A percentile compares a stretch with the other conserved stretches of the same genome.
These are phyloP conservation scores for Muscina levida DNA, from an alignment of 2,888 invertebrate species.

Conservation along the genomic window DNA sequence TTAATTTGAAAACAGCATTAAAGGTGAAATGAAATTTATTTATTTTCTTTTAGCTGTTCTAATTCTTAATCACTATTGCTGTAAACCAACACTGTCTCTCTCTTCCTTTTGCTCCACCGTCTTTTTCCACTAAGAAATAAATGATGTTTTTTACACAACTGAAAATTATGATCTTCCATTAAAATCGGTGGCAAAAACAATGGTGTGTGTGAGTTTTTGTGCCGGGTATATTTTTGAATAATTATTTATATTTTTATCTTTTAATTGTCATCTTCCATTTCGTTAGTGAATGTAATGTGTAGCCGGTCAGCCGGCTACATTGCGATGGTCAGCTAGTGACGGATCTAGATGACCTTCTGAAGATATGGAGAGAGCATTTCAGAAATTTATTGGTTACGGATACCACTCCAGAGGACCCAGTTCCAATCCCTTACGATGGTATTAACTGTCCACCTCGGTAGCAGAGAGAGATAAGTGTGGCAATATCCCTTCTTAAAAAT, in stretches of 20 bases:
- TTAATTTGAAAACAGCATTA: conserved; percentile 50
- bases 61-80: not conserved
- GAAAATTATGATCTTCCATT: conserved; percentile 31
- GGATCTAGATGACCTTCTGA: too few relatives aligned
- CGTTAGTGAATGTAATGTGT: conserved; percentile 9
- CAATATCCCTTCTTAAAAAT: too few relatives aligned
- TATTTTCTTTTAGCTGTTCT: not conserved
- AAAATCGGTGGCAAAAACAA: not conserved
- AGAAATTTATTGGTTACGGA: too few relatives aligned
- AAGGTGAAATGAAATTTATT: conserved; percentile 36
- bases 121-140: not conserved
- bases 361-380: too few relatives aligned
- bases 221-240: conserved; percentile 15
- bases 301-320: too few relatives aligned
- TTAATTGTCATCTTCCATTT: conserved; percentile 41
- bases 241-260: conserved; percentile 34
- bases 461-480: too few relatives aligned
- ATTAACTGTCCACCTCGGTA: too few relatives aligned
- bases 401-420: too few relatives aligned
- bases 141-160: conserved; percentile 9
- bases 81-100: not conserved
- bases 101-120: not conserved
- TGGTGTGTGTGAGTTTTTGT: too few relatives aligned
- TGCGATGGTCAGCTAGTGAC: too few relatives aligned
- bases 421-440: too few relatives aligned